Evolutionary conservation across 2,113 vertebrate species (phyloP), one percentile per base, ranked within the genome.

Genomic region (Blennius ocellaris): DNA sequence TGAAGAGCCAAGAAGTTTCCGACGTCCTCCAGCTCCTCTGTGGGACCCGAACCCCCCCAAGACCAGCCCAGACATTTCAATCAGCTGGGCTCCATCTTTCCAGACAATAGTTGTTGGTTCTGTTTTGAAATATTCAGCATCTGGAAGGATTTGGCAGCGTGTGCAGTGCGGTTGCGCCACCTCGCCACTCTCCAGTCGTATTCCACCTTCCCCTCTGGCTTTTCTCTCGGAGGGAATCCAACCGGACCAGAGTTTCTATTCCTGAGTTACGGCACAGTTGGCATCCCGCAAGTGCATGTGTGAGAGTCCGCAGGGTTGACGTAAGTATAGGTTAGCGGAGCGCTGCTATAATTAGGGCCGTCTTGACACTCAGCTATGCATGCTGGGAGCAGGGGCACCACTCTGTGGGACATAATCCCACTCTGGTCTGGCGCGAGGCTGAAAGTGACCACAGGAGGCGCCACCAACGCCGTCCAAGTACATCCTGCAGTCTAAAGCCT

Each of bases 321-420:
- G 64, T 86, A 91, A 91, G 78, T 89, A 90, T 74, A 91, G 87
- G 73, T 67, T 80, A 37, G 76, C 51, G 59, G 37, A 61, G 11
- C 59, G 8, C 11, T 58, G 30, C 84, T 91, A 72, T 88, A 91
- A 93, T 91, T 90, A 80, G 67, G 71, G 37, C 51, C 17, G 78
- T 81, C 73, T 76, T 74, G 73, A 86, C 80, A 68, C 82, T 86
- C 61, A 67, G 73, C 57, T 78, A 77, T 81, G 79, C 57, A 54
- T 77, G 86, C 82, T 78, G 89, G 21, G 75, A 82, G 38, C 57
- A 76, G 70, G 82, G 80, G 57, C 66, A 17, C 36, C 61, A 72
- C 55, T 51, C 68, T 61, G 41, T 30, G 21, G 78, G 70, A 81
- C 66, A 57, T 59, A 49, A 62, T 71, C 76, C 57, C 76, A 73